Evolutionary conservation across 2,113 vertebrate species (phyloP), one percentile per base, ranked within the genome.

Genomic region (Nibea coibor): DNA sequence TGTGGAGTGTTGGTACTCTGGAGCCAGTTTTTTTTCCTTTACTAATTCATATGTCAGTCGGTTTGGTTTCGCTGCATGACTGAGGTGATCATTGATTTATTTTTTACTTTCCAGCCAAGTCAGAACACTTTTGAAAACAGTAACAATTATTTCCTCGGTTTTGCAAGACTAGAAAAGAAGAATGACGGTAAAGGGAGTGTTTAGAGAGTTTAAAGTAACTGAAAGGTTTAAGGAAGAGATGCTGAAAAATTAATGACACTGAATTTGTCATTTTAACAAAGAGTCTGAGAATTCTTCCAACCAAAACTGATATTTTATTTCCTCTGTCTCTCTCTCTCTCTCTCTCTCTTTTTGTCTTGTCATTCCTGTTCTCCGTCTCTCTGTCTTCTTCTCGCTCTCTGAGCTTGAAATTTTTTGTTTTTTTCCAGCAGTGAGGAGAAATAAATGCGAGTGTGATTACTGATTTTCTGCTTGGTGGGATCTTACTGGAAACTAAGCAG

Each of bases 381-480:
- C 31, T 2, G n/a, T 70, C 17, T 72, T 70, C 48, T 75, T 72
- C 39, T 75, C 22, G 19, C 43, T 78, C 68, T 62, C 45, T 61
- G 28, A 59, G 63, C 48, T 68, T 65, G 57, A 66, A 56, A 63
- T 59, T 64, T 69, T 83, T 17, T 45, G 17, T 47, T 63, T 35
- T n/a, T 56, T 9, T 17, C 17, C 26, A 1, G 0, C 12, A n/a
- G 51, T 51, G 58, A 64, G 58, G 43, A 81, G 64, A 72, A 76
- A 39, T 62, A 22, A 67, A 35, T 56, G 43, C 42, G 5, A 62
- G 71, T 26, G 20, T 74, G 79, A 84, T 84, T 65, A 51, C 42
- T 67, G 71, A 86, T 89, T 82, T 91, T 86, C 83, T 86, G 78
- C 75, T 84, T 62, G 31, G 73, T 75, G 56, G 48, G 57, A 64